Conservation (phyloP, 2,888 invertebrate species). For the Orthosia incerta region DNA sequence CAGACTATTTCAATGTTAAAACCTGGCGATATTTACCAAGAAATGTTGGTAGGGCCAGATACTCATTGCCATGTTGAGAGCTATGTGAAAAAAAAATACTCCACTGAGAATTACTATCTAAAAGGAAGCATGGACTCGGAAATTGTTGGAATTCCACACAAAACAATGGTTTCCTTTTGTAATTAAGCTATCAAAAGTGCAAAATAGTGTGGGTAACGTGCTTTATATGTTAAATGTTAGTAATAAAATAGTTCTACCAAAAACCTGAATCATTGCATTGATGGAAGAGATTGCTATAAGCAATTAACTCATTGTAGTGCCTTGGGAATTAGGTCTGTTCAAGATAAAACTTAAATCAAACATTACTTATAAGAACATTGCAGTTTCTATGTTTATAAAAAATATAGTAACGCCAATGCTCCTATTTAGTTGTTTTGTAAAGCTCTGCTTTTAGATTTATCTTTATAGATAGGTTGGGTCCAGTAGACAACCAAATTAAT, state of each 20-base stretch:
- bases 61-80: constrained; percentile 27
- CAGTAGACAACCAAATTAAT: not conserved
- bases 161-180: constrained; percentile 16
- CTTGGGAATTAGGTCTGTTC: constrained; percentile 7
- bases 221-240: not conserved
- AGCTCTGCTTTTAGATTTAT: not conserved
- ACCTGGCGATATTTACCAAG: not conserved
- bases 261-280: not conserved
- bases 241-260: not conserved
- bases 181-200: not conserved
- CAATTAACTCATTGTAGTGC: constrained; percentile 18
- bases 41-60: not conserved
- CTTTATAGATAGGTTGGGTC: not conserved
- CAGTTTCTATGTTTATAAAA: not conserved
- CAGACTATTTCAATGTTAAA: not conserved
- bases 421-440: not conserved
- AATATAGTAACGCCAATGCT: not conserved
- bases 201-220: not conserved
- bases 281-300: constrained; percentile 12
- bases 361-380: not conserved
- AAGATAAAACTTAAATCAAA: constrained; percentile 4
- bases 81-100: constrained; percentile 49
- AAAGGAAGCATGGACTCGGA: constrained; percentile 36
- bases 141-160: constrained; percentile 25
- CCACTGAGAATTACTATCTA: constrained; percentile 26